Base-by-base conservation (phyloP, 2,888 invertebrate genomes). In the Atrina japonica region DNA sequence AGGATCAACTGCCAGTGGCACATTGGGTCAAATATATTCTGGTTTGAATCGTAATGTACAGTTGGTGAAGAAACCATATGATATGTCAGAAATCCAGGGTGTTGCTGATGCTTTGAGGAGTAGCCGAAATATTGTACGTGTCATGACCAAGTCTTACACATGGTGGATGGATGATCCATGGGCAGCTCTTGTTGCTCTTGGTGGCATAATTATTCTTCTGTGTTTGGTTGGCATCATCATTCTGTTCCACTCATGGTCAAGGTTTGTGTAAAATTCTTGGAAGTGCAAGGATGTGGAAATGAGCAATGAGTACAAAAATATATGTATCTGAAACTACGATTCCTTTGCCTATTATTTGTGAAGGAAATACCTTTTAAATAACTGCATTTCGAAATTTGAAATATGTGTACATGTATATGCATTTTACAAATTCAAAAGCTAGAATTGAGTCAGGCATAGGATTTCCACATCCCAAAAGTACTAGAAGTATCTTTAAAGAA, bases 181-280 rank as follows among this genome's bases (percentile, higher is more conserved):
- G n/a, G 96, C 96, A 76, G 96, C 96, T 0, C 92, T 97, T 29
- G 95, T 97, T 73, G 95, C 96, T 21, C 93, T 97, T 0, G 97
- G 96, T 0, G 94, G 95, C 64, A 93, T 97, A 6, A 97, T 98
- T 70, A 93, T 97, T 43, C 93, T 97, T 1, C 93, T 97, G 7
- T 96, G 96, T 3, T 93, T 95, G 5, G 94, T 96, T 56, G 97
- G 96, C 1, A 96, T 97, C 49, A 94, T 97, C 61, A 97, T 97
- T 88, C 96, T 97, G 68, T 96, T 97, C 90, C 94, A 96, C 58
- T 96, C 96, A 1, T 97, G 97, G 97, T 95, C 95, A 67, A 95
- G 95, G 96, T 96, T 89, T 58, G 69, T 50, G 35, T 35, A 7
- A 7, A 35, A 35, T n/a, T n/a, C n/a, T n/a, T n/a, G n/a, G n/a